Evolutionary conservation across 2,888 invertebrate species (phyloP), one percentile per base, ranked within the genome.

Genomic region (Scaeva pyrastri): DNA sequence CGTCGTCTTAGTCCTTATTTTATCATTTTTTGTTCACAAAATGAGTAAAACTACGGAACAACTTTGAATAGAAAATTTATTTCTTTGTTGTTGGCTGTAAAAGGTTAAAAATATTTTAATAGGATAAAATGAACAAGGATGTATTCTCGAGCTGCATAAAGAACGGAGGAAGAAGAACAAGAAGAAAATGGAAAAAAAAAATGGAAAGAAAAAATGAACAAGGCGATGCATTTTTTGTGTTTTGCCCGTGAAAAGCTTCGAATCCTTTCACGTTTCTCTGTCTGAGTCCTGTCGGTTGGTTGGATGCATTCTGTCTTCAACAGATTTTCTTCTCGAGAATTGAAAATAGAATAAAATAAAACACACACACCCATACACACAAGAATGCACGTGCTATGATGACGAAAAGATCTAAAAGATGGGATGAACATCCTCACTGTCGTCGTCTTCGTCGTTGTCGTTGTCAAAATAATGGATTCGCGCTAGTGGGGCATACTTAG

Each of bases 251-350:
- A 56, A 60, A 64, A 41, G 60, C 58, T 56, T 79, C 48, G 66
- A 79, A 79, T 84, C 79, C 58, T 84, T 80, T 84, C 84, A 84
- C 79, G 84, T 79, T 75, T 52, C 23, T 79, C 56, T 58, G 79
- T 75, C 79, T 79, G 74, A 79, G 60, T 73, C 83, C 58, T 83
- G 72, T 83, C 73, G 83, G 78, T 78, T 45, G 83, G 78, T 48
- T 74, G 73, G 73, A 70, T 73, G 78, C 70, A 78, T 74, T 83
- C 73, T 83, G 70, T 60, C 70, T 64, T 83, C 52, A 73, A 83
- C 73, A 78, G 83, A 83, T 83, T 83, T 73, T 60, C 12, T 43
- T 36, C 56, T 58, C 45, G 19, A 56, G 48, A 43, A 8, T 60
- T 48, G 21, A 21, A n/a, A 60, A 19, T 23, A 19, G 8, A 31